phyloP scores from a whole-genome alignment of 2,888 invertebrate genomes.

The Plebejus anna region DNA sequence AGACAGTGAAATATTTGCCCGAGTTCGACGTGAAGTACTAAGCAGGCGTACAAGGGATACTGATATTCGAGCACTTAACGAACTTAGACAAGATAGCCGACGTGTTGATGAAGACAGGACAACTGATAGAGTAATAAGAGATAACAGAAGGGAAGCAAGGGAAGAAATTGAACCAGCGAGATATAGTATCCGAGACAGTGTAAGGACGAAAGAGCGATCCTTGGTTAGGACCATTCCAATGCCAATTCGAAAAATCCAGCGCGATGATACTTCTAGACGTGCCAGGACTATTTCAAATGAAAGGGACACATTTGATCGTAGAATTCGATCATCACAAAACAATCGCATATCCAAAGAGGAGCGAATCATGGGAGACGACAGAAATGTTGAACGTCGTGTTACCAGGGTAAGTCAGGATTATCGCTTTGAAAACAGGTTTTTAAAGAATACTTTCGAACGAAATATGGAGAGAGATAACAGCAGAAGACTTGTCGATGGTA shows the following conservation, averaged over 20 bases:
- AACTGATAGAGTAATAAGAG: not conserved
- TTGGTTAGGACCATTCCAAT: not conserved
- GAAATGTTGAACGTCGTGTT: not conserved
- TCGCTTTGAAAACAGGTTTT: not conserved
- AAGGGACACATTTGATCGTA: not conserved
- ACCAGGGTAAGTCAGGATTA: not conserved
- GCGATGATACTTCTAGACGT: not conserved
- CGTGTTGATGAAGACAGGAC: not conserved
- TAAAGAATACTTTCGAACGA: not conserved
- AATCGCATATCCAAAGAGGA: not conserved
- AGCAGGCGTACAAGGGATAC: not conserved
- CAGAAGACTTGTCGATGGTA: not conserved
- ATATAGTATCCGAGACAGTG: not conserved
- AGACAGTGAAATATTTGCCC: not conserved
- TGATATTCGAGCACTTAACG: not conserved
- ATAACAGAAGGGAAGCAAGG: not conserved
- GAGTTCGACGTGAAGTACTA: not conserved
- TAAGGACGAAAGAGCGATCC: not conserved
- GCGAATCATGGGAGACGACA: not conserved
- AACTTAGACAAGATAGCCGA: conserved; percentile 3
- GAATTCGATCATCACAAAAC: not conserved
- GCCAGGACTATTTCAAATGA: not conserved
- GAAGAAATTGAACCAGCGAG: not conserved
- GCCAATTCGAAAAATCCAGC: not conserved
- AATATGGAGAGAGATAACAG: conserved; percentile 25